Evolutionary conservation across 2,113 vertebrate species (phyloP).

Genomic region (Phoenicopterus ruber): DNA sequence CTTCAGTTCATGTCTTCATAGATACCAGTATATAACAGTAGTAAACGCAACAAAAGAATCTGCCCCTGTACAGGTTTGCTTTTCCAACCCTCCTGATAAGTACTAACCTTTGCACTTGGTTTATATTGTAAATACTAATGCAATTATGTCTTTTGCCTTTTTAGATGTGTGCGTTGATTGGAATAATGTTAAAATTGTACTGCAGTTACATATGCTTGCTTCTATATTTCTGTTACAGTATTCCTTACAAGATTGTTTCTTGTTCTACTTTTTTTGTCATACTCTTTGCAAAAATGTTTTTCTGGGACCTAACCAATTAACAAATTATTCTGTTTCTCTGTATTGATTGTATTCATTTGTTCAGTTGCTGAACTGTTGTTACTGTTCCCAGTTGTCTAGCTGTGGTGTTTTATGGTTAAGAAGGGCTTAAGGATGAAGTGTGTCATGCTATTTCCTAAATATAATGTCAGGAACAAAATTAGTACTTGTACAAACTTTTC

Average conservation of each 20-base stretch:
- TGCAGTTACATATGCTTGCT: background rate
- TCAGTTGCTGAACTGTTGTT: background rate
- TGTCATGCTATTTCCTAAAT: conserved; percentile 96
- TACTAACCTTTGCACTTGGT: conserved; percentile 45
- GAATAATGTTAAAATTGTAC: conserved; percentile 1
- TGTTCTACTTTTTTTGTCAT: background rate
- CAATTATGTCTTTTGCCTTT: conserved; percentile 30
- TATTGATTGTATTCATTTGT: conserved; percentile 19
- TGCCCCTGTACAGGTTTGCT: conserved; percentile 65
- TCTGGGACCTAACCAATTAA: conserved; percentile 20
- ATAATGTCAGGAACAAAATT: conserved; percentile 49
- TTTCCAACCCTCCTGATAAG: conserved; percentile 54
- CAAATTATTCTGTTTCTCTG: conserved; percentile 19
- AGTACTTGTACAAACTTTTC: conserved; percentile 2
- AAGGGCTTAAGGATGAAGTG: conserved; percentile 86
- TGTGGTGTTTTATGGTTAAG: conserved; percentile 49
- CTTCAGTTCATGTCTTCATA: conserved; percentile 85
- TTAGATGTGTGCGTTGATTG: conserved; percentile 3
- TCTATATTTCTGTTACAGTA: conserved; percentile 28
- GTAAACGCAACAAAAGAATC: conserved; percentile 64
- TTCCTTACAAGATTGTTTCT: conserved; percentile 15
- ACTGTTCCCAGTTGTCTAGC: conserved; percentile 13
- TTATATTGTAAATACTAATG: conserved; percentile 50
- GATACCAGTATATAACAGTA: conserved; percentile 74
- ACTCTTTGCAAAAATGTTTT: background rate